A percentile compares a stretch with the other conserved stretches of the same genome.
These are phyloP conservation scores for Paedocypris sp. DNA, from an alignment of 2,113 vertebrate species.

Conservation along the genomic window DNA sequence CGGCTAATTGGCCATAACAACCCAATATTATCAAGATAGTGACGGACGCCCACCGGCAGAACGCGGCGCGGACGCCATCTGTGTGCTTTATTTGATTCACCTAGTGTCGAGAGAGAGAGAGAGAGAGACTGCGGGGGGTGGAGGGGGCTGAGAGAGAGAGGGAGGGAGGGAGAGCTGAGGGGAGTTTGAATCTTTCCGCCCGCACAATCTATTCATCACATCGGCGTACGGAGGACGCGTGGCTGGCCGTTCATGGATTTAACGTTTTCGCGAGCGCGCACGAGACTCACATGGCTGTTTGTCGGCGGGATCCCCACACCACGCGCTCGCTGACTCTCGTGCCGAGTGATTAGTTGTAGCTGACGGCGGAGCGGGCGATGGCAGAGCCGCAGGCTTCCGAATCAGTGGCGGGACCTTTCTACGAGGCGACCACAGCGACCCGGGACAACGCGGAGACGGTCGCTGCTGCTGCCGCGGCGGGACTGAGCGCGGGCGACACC, in stretches of 20 bases:
- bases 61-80: constrained; percentile 29
- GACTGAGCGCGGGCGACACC: constrained; percentile 34
- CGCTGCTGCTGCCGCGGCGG: constrained; percentile 24
- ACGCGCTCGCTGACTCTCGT: constrained; percentile 37
- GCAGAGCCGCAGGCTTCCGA: constrained; percentile 57
- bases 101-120: background rate
- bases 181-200: constrained; percentile 25
- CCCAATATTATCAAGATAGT: constrained; percentile 12
- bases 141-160: background rate
- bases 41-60: constrained; percentile 19
- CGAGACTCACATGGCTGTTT: background rate
- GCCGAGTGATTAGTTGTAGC: constrained; percentile 34
- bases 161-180: background rate
- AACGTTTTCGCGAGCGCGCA: background rate
- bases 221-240: background rate
- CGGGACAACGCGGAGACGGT: constrained; percentile 37
- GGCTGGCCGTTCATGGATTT: constrained; percentile 19
- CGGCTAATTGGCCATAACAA: constrained; percentile 10
- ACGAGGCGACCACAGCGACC: constrained; percentile 28
- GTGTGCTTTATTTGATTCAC: constrained; percentile 29
- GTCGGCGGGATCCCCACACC: constrained; percentile 24
- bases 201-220: constrained; percentile 7
- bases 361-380: constrained; percentile 54
- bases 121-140: background rate
- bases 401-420: constrained; percentile 51